Conservation (phyloP, 1,140 invertebrate species). For the Drosophila fuyamai region DNA sequence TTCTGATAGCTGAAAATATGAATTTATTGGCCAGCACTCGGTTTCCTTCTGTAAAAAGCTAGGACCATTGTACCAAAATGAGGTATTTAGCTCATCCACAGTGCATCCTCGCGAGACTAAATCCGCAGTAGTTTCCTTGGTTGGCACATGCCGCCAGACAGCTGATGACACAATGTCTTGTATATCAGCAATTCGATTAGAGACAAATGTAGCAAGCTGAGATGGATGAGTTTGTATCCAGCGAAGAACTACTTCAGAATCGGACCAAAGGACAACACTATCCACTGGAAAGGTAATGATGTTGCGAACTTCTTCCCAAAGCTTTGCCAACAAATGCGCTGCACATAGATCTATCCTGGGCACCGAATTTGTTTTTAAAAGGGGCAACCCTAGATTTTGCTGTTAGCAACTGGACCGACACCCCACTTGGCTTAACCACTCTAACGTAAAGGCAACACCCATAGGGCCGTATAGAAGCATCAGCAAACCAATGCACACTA, state of each 20-base stretch:
- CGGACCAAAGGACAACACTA: slow-evolving; percentile 52
- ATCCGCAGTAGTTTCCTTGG: no score
- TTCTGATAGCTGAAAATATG: no score
- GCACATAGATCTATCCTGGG: slow-evolving; percentile 84
- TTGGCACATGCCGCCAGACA: no score
- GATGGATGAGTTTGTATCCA: slow-evolving; percentile 8
- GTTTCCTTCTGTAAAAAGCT: no score
- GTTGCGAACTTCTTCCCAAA: slow-evolving; percentile 23
- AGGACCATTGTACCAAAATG: no score
- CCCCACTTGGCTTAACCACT: no score
- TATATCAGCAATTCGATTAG: slow-evolving; percentile 14
- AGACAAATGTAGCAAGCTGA: not conserved
- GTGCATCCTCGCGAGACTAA: no score
- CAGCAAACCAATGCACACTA: no score
- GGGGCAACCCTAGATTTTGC: slow-evolving; percentile 28
- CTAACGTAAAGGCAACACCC: not conserved
- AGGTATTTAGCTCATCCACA: no score
- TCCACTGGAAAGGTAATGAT: slow-evolving; percentile 69
- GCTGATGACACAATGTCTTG: slow-evolving; percentile 1
- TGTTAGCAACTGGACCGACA: slow-evolving; percentile 11
- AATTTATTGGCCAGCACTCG: no score
- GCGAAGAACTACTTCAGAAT: slow-evolving; percentile 6
- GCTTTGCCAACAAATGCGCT: no score
- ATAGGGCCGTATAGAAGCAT: not conserved
- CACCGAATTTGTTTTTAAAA: slow-evolving; percentile 83